Evolutionary conservation across 2,888 invertebrate species (phyloP).

Genomic region (Perithous albicinctus): DNA sequence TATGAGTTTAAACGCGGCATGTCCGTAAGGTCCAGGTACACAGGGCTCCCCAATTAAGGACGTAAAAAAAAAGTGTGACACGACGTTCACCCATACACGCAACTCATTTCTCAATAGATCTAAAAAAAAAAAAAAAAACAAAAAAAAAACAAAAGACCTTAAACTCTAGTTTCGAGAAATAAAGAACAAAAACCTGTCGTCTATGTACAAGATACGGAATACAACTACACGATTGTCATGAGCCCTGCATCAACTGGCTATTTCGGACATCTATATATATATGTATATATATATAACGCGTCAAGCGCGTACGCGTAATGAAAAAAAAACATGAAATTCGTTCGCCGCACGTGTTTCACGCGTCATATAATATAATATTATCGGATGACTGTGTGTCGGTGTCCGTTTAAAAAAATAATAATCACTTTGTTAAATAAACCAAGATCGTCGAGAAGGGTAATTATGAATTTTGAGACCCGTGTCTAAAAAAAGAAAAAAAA

Average conservation of each 20-base stretch:
- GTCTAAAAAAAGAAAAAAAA: slow-evolving; percentile 9
- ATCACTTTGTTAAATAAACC: slow-evolving; percentile 34
- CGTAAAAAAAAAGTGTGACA: slow-evolving; percentile 1
- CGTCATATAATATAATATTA: slow-evolving; percentile 1
- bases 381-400: slow-evolving; percentile 20
- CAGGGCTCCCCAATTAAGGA: slow-evolving; percentile 27
- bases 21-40: slow-evolving; percentile 64
- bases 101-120: slow-evolving; percentile 1
- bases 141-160: slow-evolving; percentile 29
- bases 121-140: neutral
- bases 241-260: slow-evolving; percentile 57
- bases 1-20: slow-evolving; percentile 48
- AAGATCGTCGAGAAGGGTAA: slow-evolving; percentile 46
- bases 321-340: neutral
- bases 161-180: slow-evolving; percentile 20
- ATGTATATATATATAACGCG: slow-evolving; percentile 1
- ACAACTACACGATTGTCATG: slow-evolving; percentile 64
- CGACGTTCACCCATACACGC: slow-evolving; percentile 5
- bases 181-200: slow-evolving; percentile 62
- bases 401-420: slow-evolving; percentile 24
- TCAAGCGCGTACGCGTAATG: neutral
- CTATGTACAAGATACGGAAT: slow-evolving; percentile 72
- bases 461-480: slow-evolving; percentile 40
- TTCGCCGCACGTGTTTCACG: neutral
- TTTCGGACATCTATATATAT: too few species aligned